Conservation (phyloP, 2,113 vertebrate species). For the Alethe castanea region DNA sequence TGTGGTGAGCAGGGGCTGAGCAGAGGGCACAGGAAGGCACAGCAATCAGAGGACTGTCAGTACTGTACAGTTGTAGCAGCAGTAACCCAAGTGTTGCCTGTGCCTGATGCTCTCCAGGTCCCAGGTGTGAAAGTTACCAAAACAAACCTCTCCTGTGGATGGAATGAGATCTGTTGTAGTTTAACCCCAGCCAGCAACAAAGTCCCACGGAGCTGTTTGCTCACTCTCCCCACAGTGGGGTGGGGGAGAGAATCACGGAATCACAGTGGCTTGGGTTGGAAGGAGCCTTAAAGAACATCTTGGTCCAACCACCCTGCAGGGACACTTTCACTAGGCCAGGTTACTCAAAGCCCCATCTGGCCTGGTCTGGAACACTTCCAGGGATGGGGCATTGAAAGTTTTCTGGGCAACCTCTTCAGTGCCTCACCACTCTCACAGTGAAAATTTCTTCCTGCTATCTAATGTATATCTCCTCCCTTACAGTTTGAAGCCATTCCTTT, state of each 20-base stretch:
- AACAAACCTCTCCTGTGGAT: background rate
- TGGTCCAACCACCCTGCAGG: background rate
- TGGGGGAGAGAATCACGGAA: background rate
- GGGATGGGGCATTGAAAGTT: background rate
- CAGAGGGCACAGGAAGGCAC: accelerated
- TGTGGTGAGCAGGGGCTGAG: background rate
- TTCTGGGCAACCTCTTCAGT: background rate
- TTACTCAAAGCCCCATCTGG: background rate
- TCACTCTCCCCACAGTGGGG: background rate
- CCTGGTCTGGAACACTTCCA: background rate
- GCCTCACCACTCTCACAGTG: background rate
- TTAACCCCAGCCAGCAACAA: background rate
- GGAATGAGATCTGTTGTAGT: background rate
- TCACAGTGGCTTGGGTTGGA: background rate
- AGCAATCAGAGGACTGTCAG: accelerated
- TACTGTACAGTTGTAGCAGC: accelerated
- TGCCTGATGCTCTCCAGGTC: background rate
- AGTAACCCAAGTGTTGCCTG: background rate
- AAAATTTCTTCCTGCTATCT: background rate
- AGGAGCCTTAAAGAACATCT: background rate
- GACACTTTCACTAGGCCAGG: background rate
- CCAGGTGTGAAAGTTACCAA: background rate
- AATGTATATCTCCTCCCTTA: background rate
- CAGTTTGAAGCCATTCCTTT: background rate
- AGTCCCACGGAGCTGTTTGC: background rate